phyloP scores from a whole-genome alignment of 2,797 vertebrate genomes.

The Anguilla megastoma region DNA sequence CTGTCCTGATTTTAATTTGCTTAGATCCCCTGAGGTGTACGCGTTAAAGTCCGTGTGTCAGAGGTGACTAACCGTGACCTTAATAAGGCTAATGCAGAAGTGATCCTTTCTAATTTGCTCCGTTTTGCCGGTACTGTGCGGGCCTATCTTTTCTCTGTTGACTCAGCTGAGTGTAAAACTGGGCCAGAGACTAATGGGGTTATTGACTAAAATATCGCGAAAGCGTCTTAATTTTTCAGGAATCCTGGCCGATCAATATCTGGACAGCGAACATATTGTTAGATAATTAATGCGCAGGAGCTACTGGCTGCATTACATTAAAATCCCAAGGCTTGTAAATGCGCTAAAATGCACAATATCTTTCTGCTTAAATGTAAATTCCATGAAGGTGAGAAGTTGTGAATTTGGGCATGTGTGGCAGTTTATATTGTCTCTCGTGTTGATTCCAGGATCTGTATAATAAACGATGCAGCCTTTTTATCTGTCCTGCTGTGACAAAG shows the following conservation, averaged over 20 bases:
- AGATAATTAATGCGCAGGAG: constrained; percentile 1
- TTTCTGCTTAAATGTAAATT: neutral
- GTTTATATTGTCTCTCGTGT: neutral
- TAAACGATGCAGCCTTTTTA: neutral
- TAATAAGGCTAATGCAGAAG: neutral
- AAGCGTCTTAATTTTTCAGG: neutral
- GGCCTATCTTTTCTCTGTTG: neutral
- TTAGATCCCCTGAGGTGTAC: neutral
- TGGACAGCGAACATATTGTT: neutral
- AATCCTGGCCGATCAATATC: neutral
- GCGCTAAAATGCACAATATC: neutral
- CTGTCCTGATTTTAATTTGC: neutral
- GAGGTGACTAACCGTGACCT: constrained; percentile 6
- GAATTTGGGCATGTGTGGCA: neutral
- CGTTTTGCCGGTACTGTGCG: neutral
- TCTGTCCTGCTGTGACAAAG: neutral
- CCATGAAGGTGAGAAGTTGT: neutral
- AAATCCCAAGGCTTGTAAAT: neutral
- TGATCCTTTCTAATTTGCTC: constrained; percentile 6
- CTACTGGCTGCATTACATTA: neutral
- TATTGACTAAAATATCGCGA: neutral
- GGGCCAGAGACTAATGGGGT: neutral
- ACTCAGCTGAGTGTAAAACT: neutral
- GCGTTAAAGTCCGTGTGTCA: neutral
- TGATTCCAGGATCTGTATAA: neutral